phyloP scores from a whole-genome alignment of 2,797 vertebrate species.

The Acestrorhynchus altus region DNA sequence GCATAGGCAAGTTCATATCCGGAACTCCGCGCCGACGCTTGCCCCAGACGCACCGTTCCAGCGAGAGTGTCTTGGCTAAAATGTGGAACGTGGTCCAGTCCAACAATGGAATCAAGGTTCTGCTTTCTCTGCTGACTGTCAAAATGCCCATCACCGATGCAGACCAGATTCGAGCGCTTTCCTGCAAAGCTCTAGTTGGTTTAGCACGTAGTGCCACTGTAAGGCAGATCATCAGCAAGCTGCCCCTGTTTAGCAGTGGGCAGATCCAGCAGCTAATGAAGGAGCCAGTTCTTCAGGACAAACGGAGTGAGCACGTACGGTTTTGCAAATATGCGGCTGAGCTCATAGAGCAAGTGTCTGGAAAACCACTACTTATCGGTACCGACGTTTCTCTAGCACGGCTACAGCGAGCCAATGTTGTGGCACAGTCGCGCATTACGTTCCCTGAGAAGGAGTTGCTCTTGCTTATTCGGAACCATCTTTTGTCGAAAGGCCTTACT shows the following conservation, averaged over 20 bases:
- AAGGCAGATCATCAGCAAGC: slow-evolving; percentile 97
- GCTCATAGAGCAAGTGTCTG: slow-evolving; percentile 95
- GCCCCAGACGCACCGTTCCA: slow-evolving; percentile 89
- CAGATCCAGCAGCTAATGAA: slow-evolving; percentile 99
- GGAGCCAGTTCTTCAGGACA: slow-evolving; percentile 98
- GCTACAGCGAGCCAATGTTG: slow-evolving; percentile 94
- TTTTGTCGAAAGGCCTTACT: slow-evolving; percentile 93
- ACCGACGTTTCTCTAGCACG: slow-evolving; percentile 95
- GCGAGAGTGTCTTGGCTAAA: slow-evolving; percentile 92
- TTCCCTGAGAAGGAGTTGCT: slow-evolving; percentile 98
- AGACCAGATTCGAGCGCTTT: slow-evolving; percentile 93
- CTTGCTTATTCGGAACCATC: slow-evolving; percentile 96
- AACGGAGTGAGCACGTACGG: slow-evolving; percentile 96
- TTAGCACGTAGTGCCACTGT: slow-evolving; percentile 92
- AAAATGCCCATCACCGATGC: slow-evolving; percentile 99
- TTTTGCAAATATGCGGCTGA: slow-evolving; percentile 97
- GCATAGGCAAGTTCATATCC: slow-evolving; percentile 96
- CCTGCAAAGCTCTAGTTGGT: slow-evolving; percentile 96
- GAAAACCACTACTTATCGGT: slow-evolving; percentile 93
- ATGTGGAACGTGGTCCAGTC: slow-evolving; percentile 99
- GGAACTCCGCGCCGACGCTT: slow-evolving; percentile 92
- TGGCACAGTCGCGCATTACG: slow-evolving; percentile 94
- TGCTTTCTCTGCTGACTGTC: slow-evolving; percentile 92
- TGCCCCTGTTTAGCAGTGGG: slow-evolving; percentile 96
- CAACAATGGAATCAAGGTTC: slow-evolving; percentile 99